phyloP scores from a whole-genome alignment of 2,797 vertebrate genomes.

The Vireo griseus region DNA sequence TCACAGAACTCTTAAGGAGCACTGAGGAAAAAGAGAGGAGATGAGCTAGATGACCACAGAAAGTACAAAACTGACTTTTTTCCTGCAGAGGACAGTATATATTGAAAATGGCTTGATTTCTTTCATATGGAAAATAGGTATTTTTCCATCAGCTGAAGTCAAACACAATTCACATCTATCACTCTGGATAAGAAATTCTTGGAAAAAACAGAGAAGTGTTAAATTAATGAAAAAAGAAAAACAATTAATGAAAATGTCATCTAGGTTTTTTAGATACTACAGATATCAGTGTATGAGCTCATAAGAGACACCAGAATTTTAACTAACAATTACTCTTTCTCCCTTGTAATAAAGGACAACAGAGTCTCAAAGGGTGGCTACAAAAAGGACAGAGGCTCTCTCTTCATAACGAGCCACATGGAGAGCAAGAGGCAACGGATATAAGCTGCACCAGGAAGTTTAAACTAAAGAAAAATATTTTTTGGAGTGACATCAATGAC shows the following conservation, averaged over 20 bases:
- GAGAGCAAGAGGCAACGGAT: neutral
- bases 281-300: neutral
- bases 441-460: neutral
- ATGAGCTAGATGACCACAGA: neutral
- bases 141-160: neutral
- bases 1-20: neutral
- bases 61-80: neutral
- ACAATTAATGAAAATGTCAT: neutral
- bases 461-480: neutral
- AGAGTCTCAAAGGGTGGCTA: neutral
- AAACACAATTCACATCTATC: neutral
- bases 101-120: neutral
- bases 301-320: neutral
- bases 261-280: neutral
- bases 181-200: neutral
- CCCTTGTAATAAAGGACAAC: neutral
- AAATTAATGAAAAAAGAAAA: neutral
- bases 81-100: neutral
- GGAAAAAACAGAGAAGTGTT: neutral
- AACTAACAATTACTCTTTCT: neutral
- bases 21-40: neutral
- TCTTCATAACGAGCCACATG: neutral
- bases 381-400: neutral
- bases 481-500: neutral
- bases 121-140: neutral